A percentile compares a stretch with the other conserved stretches of the same genome.
phyloP scores from a whole-genome alignment of 2,113 vertebrate species.

The Passer domesticus region DNA sequence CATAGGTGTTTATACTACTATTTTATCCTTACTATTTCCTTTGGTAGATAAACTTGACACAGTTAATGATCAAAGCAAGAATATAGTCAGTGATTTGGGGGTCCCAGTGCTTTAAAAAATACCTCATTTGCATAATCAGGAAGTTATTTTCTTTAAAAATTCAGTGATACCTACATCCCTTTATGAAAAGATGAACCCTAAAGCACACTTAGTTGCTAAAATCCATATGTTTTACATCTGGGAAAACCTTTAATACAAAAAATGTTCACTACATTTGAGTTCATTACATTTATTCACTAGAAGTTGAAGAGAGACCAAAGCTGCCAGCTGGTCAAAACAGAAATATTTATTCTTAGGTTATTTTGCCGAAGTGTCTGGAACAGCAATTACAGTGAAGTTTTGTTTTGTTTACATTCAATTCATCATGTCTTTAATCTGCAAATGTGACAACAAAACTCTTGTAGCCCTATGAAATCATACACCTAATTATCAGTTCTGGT shows the following conservation, averaged over 20 bases:
- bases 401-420: neutral
- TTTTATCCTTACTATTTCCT: neutral
- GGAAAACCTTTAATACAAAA: neutral
- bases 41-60: neutral
- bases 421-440: neutral
- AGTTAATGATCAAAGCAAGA: neutral
- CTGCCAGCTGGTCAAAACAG: neutral
- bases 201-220: neutral
- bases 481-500: neutral
- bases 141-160: neutral
- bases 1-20: neutral
- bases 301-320: neutral
- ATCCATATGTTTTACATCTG: neutral
- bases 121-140: neutral
- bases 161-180: neutral
- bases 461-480: neutral
- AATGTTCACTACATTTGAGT: neutral
- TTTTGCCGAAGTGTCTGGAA: neutral
- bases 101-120: neutral
- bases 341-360: neutral
- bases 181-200: neutral
- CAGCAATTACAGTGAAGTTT: neutral
- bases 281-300: neutral
- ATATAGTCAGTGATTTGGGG: neutral
- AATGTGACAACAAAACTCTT: neutral